A percentile compares a stretch with the other conserved stretches of the same genome.
These are phyloP conservation scores for Tineola bisselliella DNA, from an alignment of 2,888 invertebrate genomes.

Conservation along the genomic window DNA sequence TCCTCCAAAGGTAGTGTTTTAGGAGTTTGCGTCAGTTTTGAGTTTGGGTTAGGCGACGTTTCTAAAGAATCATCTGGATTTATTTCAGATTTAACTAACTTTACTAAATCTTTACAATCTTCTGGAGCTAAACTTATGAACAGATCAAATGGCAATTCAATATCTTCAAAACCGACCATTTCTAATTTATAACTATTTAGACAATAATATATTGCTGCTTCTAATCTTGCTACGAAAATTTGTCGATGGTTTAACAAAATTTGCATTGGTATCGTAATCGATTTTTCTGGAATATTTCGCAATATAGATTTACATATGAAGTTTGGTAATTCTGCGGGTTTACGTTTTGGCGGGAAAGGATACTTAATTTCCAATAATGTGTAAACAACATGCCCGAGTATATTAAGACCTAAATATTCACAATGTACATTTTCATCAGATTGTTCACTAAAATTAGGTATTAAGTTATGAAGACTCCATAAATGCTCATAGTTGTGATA, in stretches of 20 bases:
- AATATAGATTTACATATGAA: slow-evolving; percentile 47
- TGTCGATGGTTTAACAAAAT: slow-evolving; percentile 40
- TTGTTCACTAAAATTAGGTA: slow-evolving; percentile 47
- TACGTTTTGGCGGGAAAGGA: slow-evolving; percentile 39
- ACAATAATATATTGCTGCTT: slow-evolving; percentile 68
- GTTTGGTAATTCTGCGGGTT: slow-evolving; percentile 41
- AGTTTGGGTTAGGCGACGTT: slow-evolving; percentile 17
- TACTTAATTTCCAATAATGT: slow-evolving; percentile 60
- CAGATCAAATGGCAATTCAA: slow-evolving; percentile 53
- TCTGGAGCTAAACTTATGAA: slow-evolving; percentile 35
- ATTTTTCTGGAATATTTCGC: slow-evolving; percentile 49
- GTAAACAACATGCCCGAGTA: slow-evolving; percentile 64
- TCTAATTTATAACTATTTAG: slow-evolving; percentile 63
- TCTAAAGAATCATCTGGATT: background rate
- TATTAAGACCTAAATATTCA: slow-evolving; percentile 47
- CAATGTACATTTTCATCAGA: slow-evolving; percentile 39
- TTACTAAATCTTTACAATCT: slow-evolving; percentile 41
- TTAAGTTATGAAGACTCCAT: slow-evolving; percentile 59
- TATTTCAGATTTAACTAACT: slow-evolving; percentile 42
- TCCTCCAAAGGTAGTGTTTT: slow-evolving; percentile 68
- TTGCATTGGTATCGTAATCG: slow-evolving; percentile 47
- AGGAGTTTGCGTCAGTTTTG: slow-evolving; percentile 71
- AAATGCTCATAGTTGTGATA: slow-evolving; percentile 63
- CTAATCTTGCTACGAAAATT: slow-evolving; percentile 52
- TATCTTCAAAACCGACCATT: slow-evolving; percentile 55